Percentiles rank a stretch among this genome's conserved stretches.
phyloP scores from a whole-genome alignment of 2,113 vertebrate species.

The Salvelinus sp. region DNA sequence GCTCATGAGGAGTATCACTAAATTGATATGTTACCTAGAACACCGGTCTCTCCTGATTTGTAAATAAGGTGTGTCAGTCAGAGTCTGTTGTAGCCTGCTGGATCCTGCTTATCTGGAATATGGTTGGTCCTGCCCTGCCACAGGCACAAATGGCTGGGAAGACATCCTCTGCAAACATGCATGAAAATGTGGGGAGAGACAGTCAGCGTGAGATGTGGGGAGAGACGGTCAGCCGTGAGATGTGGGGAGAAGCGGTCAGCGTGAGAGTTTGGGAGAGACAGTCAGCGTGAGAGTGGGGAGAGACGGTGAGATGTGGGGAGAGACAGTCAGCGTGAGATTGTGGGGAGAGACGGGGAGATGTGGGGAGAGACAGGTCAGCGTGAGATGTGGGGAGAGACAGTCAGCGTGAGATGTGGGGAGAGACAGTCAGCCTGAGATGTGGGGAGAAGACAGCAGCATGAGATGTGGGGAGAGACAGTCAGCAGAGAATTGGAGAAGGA shows the following conservation, averaged over 20 bases:
- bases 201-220: constrained; percentile 9
- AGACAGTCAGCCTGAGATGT: no score
- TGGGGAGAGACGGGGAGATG: no score
- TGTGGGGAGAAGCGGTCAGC: no score
- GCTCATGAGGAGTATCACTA: constrained; percentile 18
- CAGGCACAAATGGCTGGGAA: constrained; percentile 17
- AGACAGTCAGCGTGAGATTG: not conserved
- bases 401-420: no score
- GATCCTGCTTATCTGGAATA: not conserved
- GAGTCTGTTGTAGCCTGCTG: not conserved
- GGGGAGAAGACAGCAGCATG: no score
- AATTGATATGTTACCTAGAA: constrained; percentile 15
- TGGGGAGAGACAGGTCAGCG: no score
- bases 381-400: no score
- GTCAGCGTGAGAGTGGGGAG: not conserved
- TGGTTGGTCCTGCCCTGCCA: constrained; percentile 4
- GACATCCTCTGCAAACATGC: constrained; percentile 14
- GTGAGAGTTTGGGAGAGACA: no score
- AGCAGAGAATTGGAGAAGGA: no score
- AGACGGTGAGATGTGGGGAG: constrained; percentile 18
- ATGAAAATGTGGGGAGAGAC: not conserved
- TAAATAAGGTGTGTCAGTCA: not conserved
- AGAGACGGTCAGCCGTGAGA: not conserved
- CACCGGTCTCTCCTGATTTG: constrained; percentile 19
- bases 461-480: no score